Conservation (phyloP, 2,888 invertebrate genomes). For the Halictus quadricinctus region DNA sequence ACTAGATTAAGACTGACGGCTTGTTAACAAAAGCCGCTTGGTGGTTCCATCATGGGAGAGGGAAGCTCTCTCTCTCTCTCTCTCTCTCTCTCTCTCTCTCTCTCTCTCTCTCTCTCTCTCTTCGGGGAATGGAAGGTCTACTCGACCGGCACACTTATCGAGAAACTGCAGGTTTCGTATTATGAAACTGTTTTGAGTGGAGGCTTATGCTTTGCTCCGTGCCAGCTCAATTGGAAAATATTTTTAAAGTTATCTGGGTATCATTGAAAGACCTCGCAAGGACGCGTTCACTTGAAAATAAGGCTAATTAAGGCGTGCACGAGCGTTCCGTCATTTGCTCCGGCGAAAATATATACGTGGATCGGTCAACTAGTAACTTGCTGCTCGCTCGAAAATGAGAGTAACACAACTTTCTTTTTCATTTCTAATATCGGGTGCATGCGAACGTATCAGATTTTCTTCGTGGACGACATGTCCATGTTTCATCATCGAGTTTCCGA, state of each 20-base stretch:
- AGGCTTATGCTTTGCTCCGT: slow-evolving; percentile 17
- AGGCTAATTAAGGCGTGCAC: slow-evolving; percentile 39
- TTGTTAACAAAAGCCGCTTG: slow-evolving; percentile 53
- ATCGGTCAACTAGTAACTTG: not conserved
- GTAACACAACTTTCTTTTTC: not conserved
- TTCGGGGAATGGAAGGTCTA: slow-evolving; percentile 27
- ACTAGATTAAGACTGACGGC: slow-evolving; percentile 64
- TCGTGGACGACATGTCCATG: no score
- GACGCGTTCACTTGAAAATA: slow-evolving; percentile 18
- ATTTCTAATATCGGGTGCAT: not conserved
- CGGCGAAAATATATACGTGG: not conserved
- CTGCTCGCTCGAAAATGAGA: not conserved
- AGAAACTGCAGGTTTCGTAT: slow-evolving; percentile 54
- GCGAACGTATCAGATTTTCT: not conserved
- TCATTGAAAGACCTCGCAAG: slow-evolving; percentile 11
- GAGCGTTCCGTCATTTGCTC: not conserved
- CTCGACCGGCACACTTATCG: slow-evolving; percentile 52
- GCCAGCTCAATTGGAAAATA: slow-evolving; percentile 47
- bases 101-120: not conserved
- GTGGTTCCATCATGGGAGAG: slow-evolving; percentile 11
- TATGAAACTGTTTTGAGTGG: slow-evolving; percentile 47
- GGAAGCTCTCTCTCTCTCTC: not conserved
- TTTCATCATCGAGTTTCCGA: no score
- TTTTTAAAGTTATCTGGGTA: slow-evolving; percentile 40
- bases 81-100: not conserved